A percentile compares a stretch with the other conserved stretches of the same genome.
phyloP scores from a whole-genome alignment of 2,113 vertebrate species.

The Callocephalon fimbriatum region DNA sequence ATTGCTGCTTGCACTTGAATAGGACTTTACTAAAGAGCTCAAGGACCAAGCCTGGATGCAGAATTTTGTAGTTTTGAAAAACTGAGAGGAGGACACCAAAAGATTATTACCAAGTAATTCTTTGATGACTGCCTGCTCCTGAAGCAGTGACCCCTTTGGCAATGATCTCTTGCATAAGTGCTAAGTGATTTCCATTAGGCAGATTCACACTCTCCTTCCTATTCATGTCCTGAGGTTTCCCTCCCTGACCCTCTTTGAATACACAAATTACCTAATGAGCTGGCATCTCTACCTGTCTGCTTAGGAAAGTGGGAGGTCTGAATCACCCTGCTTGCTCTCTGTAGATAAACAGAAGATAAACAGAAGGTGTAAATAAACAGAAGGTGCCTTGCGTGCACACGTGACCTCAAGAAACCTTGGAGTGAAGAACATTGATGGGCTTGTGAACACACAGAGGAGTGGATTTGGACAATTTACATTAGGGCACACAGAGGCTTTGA shows the following conservation, averaged over 20 bases:
- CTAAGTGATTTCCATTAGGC: neutral
- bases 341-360: neutral
- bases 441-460: neutral
- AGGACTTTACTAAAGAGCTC: neutral
- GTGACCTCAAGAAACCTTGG: neutral
- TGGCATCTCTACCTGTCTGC: neutral
- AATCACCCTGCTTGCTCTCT: neutral
- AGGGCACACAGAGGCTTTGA: neutral
- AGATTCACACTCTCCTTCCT: neutral
- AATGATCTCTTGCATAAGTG: neutral
- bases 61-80: neutral
- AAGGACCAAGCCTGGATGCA: neutral
- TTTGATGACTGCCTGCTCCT: neutral
- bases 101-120: neutral
- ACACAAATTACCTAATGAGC: conserved; percentile 33
- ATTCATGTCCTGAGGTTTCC: neutral
- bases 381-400: neutral
- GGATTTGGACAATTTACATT: neutral
- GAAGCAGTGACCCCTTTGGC: neutral
- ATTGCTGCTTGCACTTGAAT: neutral
- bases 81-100: neutral
- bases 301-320: neutral
- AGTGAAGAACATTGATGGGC: neutral
- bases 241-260: neutral
- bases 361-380: neutral